Evolutionary conservation across 2,113 vertebrate genomes (phyloP).

Genomic region (Xenopus borealis): DNA sequence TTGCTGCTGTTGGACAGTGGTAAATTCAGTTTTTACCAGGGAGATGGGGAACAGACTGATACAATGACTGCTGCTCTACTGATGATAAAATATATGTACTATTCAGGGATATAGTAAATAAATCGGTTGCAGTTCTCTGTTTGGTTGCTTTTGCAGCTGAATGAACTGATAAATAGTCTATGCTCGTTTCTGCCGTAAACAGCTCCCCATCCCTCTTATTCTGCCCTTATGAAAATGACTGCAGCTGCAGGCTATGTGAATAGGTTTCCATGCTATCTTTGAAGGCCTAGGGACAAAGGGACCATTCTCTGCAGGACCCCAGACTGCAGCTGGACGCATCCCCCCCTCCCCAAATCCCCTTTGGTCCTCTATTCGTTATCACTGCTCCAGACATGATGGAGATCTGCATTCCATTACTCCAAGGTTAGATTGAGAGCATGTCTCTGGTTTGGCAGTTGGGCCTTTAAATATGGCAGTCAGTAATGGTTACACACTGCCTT

Average conservation of each 20-base stretch:
- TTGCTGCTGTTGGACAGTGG: too few relatives aligned
- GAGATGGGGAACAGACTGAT: too few relatives aligned
- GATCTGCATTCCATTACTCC: slow-evolving; percentile 43
- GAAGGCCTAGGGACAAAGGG: slow-evolving; percentile 37
- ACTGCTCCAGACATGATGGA: slow-evolving; percentile 40
- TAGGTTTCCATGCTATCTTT: slow-evolving; percentile 40
- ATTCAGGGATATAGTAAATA: not conserved
- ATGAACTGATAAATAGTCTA: slow-evolving; percentile 36
- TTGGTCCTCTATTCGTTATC: slow-evolving; percentile 34
- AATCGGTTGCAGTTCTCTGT: slow-evolving; percentile 15
- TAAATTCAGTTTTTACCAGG: too few relatives aligned
- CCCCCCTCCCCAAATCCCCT: slow-evolving; percentile 1
- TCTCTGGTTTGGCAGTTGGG: slow-evolving; percentile 14
- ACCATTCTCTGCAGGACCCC: slow-evolving; percentile 26
- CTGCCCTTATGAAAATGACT: slow-evolving; percentile 39
- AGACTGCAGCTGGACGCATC: slow-evolving; percentile 44
- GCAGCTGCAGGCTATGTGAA: slow-evolving; percentile 43
- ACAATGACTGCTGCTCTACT: too few relatives aligned
- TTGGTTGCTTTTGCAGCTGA: slow-evolving; percentile 28
- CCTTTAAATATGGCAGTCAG: slow-evolving; percentile 31
- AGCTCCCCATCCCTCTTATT: slow-evolving; percentile 30
- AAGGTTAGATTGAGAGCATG: slow-evolving; percentile 19
- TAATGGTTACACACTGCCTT: slow-evolving; percentile 6
- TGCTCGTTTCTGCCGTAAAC: slow-evolving; percentile 32
- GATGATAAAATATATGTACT: too few relatives aligned